Evolutionary conservation across 92 coral and sea anemone species (phyloP), one percentile per base, ranked within the genome.

Genomic region (Umimayanthus chanpuru): DNA sequence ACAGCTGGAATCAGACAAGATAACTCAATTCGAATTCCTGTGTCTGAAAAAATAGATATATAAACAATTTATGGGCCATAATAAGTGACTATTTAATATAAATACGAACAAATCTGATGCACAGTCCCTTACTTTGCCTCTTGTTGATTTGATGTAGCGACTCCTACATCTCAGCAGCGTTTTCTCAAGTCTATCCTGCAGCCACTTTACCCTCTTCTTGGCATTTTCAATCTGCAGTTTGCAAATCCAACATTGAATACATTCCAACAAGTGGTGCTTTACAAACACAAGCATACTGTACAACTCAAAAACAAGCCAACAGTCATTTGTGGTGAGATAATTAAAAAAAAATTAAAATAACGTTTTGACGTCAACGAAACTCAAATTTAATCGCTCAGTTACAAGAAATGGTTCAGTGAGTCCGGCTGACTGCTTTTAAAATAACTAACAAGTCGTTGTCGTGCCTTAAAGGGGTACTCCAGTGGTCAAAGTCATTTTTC

Each of bases 161-260:
- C 87, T 85, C 61, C 77, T 92, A 72, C 95, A 94, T 70, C 90
- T 90, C 64, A 92, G 78, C 76, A 97, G 89, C 72, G 94, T 90
- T 79, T 94, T 97, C 74, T 97, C 99, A 73, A 97, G 90, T 56
- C 98, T 91, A 72, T 97, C 94, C 77, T 97, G 98, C 73, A 97
- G 95, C 99, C 99, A 97, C 70, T 95, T 89, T 6, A 97, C 98
- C 72, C 99, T 95, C 73, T 84, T 90, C 89, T 97, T 94, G 41
- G 96, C 98, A 38, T 72, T 90, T 75, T 95, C 96, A 75, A 95
- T 87, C 99, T 97, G 82, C 29, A 77, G 20, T 41, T 41, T 14
- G 55, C 71, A 81, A 6, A n/a, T 18, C 47, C 11, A 9, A 65
- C 9, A 28, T 39, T 40, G 6, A 23, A 16, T 2, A 18, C n/a